phyloP scores from a whole-genome alignment of 2,113 vertebrate genomes.

The Gasterosteus aculeatus region DNA sequence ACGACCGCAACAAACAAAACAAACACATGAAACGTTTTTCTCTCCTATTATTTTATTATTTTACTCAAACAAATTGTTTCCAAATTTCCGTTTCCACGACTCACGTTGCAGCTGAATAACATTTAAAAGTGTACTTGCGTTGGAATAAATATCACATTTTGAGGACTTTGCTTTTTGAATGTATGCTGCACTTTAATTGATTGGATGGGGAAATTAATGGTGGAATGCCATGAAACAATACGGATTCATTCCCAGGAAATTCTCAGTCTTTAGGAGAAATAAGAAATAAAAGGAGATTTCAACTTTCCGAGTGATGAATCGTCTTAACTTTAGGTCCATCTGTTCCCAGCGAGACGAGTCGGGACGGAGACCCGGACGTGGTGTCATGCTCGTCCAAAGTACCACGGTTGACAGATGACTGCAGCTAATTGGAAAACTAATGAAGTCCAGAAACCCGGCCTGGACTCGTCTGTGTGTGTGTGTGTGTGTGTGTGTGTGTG shows the following conservation, averaged over 20 bases:
- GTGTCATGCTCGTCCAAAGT: conserved; percentile 56
- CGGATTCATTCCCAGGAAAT: not conserved
- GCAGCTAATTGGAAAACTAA: conserved; percentile 78
- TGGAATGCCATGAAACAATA: not conserved
- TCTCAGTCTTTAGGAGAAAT: no score
- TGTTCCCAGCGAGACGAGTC: conserved; percentile 68
- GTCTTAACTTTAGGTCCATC: conserved; percentile 58
- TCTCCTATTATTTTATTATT: not conserved
- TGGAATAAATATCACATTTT: not conserved
- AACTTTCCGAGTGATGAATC: conserved; percentile 15
- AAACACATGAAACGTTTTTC: not conserved
- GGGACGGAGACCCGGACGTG: conserved; percentile 49
- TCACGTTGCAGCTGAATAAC: not conserved
- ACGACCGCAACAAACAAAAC: not conserved
- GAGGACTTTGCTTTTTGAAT: not conserved
- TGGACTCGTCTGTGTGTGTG: conserved; percentile 42
- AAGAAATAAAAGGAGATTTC: no score
- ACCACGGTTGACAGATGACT: conserved; percentile 69
- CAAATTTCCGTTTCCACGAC: not conserved
- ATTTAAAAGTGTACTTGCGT: not conserved
- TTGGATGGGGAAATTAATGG: not conserved
- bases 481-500: conserved; percentile 26
- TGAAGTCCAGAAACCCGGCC: conserved; percentile 72
- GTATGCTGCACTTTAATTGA: not conserved
- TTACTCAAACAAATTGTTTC: not conserved